A percentile compares a stretch with the other conserved stretches of the same genome.
These are phyloP conservation scores for Alethe castanea DNA, from an alignment of 2,113 vertebrate genomes.

Conservation along the genomic window DNA sequence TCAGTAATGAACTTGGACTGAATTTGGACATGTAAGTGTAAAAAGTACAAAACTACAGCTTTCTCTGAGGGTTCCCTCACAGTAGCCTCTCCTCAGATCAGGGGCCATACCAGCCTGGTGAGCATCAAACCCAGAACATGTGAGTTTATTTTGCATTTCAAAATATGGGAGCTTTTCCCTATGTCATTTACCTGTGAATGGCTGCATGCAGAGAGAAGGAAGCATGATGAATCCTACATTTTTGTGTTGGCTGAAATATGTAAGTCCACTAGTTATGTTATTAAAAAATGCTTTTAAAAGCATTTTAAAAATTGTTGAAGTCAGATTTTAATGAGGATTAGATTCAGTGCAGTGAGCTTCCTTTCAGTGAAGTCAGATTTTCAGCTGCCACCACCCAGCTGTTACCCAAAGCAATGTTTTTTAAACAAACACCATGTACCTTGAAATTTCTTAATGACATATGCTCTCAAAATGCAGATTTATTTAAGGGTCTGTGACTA, in stretches of 20 bases:
- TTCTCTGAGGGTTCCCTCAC: neutral
- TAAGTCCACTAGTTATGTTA: neutral
- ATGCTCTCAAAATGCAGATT: neutral
- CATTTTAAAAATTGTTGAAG: neutral
- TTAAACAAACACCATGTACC: neutral
- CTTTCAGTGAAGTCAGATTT: neutral
- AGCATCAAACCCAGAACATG: neutral
- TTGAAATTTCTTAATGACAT: neutral
- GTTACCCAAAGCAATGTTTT: neutral
- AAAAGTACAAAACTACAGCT: neutral
- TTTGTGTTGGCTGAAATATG: neutral
- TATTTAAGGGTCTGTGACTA: neutral
- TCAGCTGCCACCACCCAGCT: neutral
- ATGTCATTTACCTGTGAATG: neutral
- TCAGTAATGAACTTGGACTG: neutral
- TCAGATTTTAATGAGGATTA: neutral
- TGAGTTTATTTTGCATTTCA: neutral
- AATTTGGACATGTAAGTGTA: neutral
- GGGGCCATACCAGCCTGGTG: neutral
- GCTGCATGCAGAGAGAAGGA: neutral
- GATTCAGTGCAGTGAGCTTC: neutral
- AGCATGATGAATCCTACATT: neutral
- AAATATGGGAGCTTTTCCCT: neutral
- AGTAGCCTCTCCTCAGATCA: neutral
- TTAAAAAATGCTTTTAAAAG: neutral